These are phyloP conservation scores for Albula goreensis DNA, from an alignment of 2,113 vertebrate genomes.

Conservation along the genomic window DNA sequence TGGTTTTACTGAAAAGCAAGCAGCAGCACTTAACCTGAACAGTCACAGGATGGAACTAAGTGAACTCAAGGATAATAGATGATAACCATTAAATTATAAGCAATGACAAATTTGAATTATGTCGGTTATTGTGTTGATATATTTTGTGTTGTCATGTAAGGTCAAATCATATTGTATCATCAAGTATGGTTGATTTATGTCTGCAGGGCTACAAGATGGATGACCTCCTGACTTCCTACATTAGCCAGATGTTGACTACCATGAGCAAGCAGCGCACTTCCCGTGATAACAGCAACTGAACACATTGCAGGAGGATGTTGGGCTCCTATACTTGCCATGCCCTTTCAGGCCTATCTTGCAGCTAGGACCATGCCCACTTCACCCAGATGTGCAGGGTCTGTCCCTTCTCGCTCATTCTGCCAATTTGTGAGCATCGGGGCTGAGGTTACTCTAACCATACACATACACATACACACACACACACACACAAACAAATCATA, in stretches of 20 bases:
- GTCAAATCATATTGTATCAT: neutral
- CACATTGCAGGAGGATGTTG: constrained; percentile 66
- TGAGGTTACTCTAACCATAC: neutral
- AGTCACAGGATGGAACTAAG: neutral
- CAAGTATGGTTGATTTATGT: neutral
- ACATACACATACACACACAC: neutral
- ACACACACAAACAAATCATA: neutral
- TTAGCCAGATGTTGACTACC: constrained; percentile 96
- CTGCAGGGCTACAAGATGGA: constrained; percentile 98
- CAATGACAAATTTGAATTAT: neutral
- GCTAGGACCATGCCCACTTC: constrained; percentile 74
- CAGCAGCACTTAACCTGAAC: neutral
- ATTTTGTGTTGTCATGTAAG: neutral
- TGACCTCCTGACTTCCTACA: constrained; percentile 92
- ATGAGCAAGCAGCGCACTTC: constrained; percentile 89
- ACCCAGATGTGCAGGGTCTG: constrained; percentile 74
- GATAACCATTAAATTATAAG: neutral
- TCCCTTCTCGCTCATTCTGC: neutral
- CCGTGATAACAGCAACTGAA: constrained; percentile 84
- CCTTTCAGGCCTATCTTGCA: constrained; percentile 74
- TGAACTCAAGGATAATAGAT: neutral
- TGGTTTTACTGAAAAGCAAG: neutral
- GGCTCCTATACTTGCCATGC: constrained; percentile 68
- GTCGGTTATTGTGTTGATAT: neutral
- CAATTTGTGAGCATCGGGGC: neutral